Evolutionary conservation across 2,888 invertebrate genomes (phyloP), one percentile per base, ranked within the genome.

Genomic region (Cremastinae sp.): DNA sequence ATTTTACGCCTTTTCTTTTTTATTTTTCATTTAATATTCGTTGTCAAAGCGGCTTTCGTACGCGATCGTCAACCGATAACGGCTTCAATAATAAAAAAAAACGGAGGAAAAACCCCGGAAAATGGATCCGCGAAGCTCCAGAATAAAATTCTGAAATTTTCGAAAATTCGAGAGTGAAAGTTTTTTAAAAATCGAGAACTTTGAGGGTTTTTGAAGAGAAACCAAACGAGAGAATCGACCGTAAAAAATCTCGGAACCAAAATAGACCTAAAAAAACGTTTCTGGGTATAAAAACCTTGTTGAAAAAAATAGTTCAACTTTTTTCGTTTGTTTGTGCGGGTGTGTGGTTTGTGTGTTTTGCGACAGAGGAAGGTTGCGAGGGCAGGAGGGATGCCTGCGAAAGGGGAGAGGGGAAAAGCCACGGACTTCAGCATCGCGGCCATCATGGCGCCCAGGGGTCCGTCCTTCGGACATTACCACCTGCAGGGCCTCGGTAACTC

Each of bases 381-480:
- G 87, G 87, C 86, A 90, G 89, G 88, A 90, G 90, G 90, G 90
- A 91, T 91, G 90, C 89, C 87, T 83, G 81, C 85, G 65, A 90
- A 89, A 84, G 88, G 90, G 82, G 90, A 90, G 85, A 87, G 90
- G 83, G 88, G 89, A 80, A 90, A 89, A 85, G 91, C 92, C 90
- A 94, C 94, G 83, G 94, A 94, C 90, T 94, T 94, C 90, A 94
- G 94, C 83, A 94, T 94, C 81, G 94, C 94, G 79, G 92, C 92
- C 82, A 93, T 94, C 86, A 94, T 94, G 93, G 92, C 93, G 86
- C 89, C 90, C 85, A 88, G 89, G 86, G 89, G 88, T 85, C 88
- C 89, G 84, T 86, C 89, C 83, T 89, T 88, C 85, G 88, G 88
- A 83, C 88, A 88, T 87, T 88, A 88, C 87, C 88, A 88, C 87